Base-by-base conservation (phyloP, 2,113 vertebrate species). In the Erinaceus europaeus region DNA sequence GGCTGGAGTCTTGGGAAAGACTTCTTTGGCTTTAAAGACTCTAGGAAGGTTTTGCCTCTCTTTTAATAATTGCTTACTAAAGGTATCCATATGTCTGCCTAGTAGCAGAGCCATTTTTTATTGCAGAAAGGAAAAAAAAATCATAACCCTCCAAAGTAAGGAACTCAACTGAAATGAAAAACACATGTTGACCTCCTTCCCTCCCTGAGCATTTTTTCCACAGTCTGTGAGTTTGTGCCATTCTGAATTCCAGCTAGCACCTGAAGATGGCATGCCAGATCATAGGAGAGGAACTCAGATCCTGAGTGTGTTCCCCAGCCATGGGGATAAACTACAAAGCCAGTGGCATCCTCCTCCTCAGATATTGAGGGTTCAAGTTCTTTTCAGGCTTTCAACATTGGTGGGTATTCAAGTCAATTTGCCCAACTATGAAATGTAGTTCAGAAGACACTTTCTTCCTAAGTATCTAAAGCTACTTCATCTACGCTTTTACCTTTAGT, bases 31-130 rank as follows among this genome's bases (percentile, higher is more conserved):
- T 62, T 86, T 32, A 71, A 83, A 86, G 46, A 68, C 34, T 75
- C 44, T 76, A 80, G 46, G 67, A 88, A 68, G n/a, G 0, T 44
- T 80, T 89, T 9, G 4, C 34, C 55, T 90, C 77, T 84, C 81
- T 81, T 91, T 75, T 90, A 91, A 76, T 83, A 85, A 83, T n/a
- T 85, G 65, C 61, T 73, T 53, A 40, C 48, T 89, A 91, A 92
- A 91, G 42, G 65, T 44, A 88, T 48, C 34, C 34, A 34, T 80
- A 68, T 87, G 71, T 73, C 62, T 69, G 61, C 82, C 48, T 89
- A 40, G 71, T 76, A 85, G 78, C 74, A 86, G 75, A 57, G 85
- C n/a, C n/a, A 44, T 62, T 15, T 87, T 85, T 91, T 65, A 88
- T 34, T 76, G 61, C 27, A 89, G 93, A 84, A 75, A 88, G 53